Conservation (phyloP, 2,888 invertebrate species). For the Balanococcus diminutus region DNA sequence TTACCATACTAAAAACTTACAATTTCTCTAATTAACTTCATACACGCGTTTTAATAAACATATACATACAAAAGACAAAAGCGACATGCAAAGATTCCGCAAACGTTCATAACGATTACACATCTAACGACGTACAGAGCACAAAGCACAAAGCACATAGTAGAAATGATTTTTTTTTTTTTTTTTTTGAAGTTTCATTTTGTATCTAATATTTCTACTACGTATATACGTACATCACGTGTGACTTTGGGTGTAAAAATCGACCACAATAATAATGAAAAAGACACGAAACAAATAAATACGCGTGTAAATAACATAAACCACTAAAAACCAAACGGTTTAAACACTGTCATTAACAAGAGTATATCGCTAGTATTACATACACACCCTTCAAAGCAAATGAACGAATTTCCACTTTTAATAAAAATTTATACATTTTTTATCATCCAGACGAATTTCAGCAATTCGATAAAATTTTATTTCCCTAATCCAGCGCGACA, state of each 20-base stretch:
- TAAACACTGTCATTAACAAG: not conserved
- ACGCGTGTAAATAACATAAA: not conserved
- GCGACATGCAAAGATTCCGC: not conserved
- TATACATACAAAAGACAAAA: not conserved
- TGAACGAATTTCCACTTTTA: not conserved
- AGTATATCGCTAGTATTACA: not conserved
- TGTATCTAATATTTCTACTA: too few relatives aligned
- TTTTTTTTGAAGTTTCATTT: too few relatives aligned
- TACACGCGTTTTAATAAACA: not conserved
- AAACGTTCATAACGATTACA: not conserved
- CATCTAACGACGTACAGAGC: too few relatives aligned
- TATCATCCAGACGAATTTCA: not conserved
- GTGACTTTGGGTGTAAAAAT: too few relatives aligned
- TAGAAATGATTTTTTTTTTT: too few relatives aligned
- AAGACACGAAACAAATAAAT: not conserved
- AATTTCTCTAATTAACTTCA: not conserved
- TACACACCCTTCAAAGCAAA: not conserved
- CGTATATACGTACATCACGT: too few relatives aligned
- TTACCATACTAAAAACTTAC: not conserved
- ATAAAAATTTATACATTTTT: conserved; percentile 6
- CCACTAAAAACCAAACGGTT: not conserved
- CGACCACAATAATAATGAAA: not conserved
- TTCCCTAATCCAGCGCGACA: not conserved
- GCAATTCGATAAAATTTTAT: not conserved
- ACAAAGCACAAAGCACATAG: too few relatives aligned